Evolutionary conservation across 1,140 invertebrate species (phyloP).

Genomic region (Achroia grisella): DNA sequence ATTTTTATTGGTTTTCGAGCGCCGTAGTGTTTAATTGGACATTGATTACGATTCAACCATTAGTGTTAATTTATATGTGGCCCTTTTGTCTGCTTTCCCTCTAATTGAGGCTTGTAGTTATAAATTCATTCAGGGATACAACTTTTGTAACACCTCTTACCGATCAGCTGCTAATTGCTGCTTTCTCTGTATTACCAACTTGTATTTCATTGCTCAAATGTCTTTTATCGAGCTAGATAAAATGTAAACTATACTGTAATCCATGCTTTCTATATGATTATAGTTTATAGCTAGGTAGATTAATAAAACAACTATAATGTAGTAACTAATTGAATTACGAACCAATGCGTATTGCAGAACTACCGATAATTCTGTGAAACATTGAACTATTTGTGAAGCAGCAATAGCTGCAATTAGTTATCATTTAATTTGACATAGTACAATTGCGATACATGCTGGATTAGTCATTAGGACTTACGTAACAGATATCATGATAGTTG

Average conservation of each 20-base stretch:
- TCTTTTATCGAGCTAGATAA: slow-evolving; percentile 36
- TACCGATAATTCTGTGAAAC: too few relatives aligned
- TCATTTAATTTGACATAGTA: too few relatives aligned
- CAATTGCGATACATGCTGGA: too few relatives aligned
- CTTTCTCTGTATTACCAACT: slow-evolving; percentile 50
- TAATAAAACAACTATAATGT: not conserved
- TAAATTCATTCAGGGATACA: slow-evolving; percentile 63
- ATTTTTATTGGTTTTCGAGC: too few relatives aligned
- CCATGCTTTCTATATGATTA: slow-evolving; percentile 13
- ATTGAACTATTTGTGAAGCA: too few relatives aligned
- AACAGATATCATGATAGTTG: too few relatives aligned
- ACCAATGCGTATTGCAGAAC: too few relatives aligned
- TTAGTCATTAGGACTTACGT: too few relatives aligned
- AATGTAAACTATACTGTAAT: slow-evolving; percentile 15
- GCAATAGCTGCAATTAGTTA: too few relatives aligned
- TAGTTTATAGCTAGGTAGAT: slow-evolving; percentile 5
- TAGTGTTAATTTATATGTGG: slow-evolving; percentile 20
- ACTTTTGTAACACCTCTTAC: slow-evolving; percentile 61
- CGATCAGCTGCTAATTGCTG: slow-evolving; percentile 56
- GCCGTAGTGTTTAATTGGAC: not conserved
- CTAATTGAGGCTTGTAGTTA: slow-evolving; percentile 64
- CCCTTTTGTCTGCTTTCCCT: slow-evolving; percentile 58
- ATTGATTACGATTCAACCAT: slow-evolving; percentile 16
- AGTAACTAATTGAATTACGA: too few relatives aligned
- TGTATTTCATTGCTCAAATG: slow-evolving; percentile 37